Conservation (phyloP, 2,888 invertebrate species). For the Parnassius mnemosyne region DNA sequence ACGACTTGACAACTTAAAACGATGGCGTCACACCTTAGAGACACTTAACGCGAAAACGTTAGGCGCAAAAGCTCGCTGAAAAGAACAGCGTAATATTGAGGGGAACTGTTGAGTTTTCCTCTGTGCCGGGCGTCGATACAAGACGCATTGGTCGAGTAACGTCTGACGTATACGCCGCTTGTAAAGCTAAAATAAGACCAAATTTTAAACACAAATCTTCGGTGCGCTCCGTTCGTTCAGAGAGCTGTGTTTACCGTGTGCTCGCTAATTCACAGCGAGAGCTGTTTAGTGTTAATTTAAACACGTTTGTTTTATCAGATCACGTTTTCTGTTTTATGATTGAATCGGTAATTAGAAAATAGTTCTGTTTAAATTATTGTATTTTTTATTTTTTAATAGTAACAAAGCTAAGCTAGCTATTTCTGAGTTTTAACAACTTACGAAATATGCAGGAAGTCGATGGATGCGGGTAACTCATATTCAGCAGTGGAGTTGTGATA, state of each 20-base stretch:
- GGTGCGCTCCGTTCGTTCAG: conserved; percentile 55
- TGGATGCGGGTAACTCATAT: too few relatives aligned
- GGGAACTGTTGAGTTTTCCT: conserved; percentile 31
- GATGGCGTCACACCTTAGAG: conserved; percentile 17
- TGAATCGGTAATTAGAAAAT: not conserved
- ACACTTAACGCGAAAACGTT: conserved; percentile 1
- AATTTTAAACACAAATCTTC: conserved; percentile 81
- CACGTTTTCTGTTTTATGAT: conserved; percentile 5
- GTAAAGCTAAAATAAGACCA: conserved; percentile 82
- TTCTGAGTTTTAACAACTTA: not conserved
- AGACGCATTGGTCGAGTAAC: conserved; percentile 74
- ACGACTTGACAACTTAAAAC: conserved; percentile 22
- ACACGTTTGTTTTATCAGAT: conserved; percentile 15
- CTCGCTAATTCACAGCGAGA: conserved; percentile 19
- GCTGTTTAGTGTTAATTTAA: conserved; percentile 15
- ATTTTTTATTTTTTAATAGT: too few relatives aligned
- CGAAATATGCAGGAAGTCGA: too few relatives aligned
- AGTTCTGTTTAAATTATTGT: not conserved
- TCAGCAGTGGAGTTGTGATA: too few relatives aligned
- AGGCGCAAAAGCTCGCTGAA: conserved; percentile 25
- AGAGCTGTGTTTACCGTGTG: conserved; percentile 57
- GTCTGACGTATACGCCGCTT: conserved; percentile 76
- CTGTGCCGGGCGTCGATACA: conserved; percentile 64
- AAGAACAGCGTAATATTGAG: conserved; percentile 12
- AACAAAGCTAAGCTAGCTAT: not conserved